phyloP scores from a whole-genome alignment of 1,140 invertebrate genomes.

The Ladona fulva region DNA sequence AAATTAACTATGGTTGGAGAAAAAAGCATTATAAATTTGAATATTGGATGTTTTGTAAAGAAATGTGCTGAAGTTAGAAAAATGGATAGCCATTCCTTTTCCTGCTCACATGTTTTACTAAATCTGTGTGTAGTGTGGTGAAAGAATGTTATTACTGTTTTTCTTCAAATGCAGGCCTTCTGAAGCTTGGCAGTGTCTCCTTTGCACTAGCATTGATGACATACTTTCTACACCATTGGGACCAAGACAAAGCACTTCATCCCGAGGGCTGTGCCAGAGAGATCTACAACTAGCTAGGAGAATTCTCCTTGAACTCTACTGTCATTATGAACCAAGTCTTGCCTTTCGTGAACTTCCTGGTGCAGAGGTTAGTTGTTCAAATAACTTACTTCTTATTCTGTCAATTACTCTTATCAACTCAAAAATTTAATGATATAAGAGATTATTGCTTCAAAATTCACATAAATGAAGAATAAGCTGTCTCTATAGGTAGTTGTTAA shows the following conservation, averaged over 20 bases:
- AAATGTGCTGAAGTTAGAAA: too few relatives aligned
- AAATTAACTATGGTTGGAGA: too few relatives aligned
- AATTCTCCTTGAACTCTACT: slow-evolving; percentile 79
- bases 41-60: too few relatives aligned
- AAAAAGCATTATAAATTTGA: too few relatives aligned
- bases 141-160: slow-evolving; percentile 16
- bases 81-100: too few relatives aligned
- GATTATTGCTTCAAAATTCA: too few relatives aligned
- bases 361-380: slow-evolving; percentile 47
- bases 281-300: slow-evolving; percentile 68
- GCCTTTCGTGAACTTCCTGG: slow-evolving; percentile 77
- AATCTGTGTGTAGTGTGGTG: background rate
- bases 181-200: slow-evolving; percentile 82
- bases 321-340: slow-evolving; percentile 77
- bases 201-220: slow-evolving; percentile 64
- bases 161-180: slow-evolving; percentile 52
- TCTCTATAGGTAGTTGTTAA: too few relatives aligned
- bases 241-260: slow-evolving; percentile 22
- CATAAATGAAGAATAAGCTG: too few relatives aligned
- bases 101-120: too few relatives aligned
- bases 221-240: slow-evolving; percentile 20
- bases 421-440: too few relatives aligned
- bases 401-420: too few relatives aligned
- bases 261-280: slow-evolving; percentile 44
- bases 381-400: too few relatives aligned